These are phyloP conservation scores for Macheiramphus alcinus DNA, from an alignment of 2,113 vertebrate genomes.

Conservation along the genomic window DNA sequence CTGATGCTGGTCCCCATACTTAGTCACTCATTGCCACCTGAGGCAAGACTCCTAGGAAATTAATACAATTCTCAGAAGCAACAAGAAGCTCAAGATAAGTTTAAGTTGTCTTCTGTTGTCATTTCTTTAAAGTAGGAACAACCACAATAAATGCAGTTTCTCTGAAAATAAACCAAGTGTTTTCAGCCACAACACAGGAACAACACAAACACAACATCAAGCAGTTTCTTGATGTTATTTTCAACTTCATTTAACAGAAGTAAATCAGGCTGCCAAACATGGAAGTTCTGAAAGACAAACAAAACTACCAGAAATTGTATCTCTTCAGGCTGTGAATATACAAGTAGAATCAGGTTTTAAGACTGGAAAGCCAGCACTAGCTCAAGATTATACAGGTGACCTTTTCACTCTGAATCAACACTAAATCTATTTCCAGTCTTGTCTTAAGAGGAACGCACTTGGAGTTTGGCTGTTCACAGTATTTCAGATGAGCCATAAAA, in stretches of 20 bases:
- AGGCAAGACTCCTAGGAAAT: not conserved
- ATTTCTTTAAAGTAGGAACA: not conserved
- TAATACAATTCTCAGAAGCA: not conserved
- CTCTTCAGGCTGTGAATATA: not conserved
- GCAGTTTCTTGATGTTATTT: not conserved
- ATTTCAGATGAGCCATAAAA: slow-evolving; percentile 5
- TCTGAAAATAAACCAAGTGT: not conserved
- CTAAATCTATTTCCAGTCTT: not conserved
- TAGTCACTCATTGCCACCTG: not conserved
- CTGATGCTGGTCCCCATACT: not conserved
- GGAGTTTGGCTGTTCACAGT: not conserved
- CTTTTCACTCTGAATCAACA: not conserved
- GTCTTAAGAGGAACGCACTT: not conserved
- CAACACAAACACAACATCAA: not conserved
- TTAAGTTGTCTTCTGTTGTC: not conserved
- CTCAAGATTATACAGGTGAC: not conserved
- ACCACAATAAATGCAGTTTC: not conserved
- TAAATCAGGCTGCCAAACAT: not conserved
- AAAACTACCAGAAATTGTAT: not conserved
- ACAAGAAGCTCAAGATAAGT: not conserved
- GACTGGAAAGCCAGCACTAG: not conserved
- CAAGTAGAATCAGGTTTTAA: not conserved
- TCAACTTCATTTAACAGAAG: not conserved
- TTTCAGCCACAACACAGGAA: not conserved
- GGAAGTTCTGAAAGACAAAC: not conserved